Evolutionary conservation across 2,888 invertebrate species (phyloP), one percentile per base, ranked within the genome.

Genomic region (Drosophila melanosoma): DNA sequence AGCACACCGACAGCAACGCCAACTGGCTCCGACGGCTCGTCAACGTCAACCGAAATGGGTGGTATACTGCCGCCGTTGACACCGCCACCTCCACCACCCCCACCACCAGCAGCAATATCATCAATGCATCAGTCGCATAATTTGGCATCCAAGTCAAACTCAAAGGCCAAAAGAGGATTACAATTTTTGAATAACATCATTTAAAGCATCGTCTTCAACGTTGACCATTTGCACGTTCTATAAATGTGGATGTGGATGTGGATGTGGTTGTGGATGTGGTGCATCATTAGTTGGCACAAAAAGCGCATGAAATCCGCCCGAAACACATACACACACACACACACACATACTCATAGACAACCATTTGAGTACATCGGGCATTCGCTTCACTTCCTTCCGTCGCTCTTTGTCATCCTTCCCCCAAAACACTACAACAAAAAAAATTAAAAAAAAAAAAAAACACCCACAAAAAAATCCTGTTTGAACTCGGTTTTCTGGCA

Each of bases 111-210:
- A 33, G 7, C 62, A 26, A 20, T 38, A 29, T 12, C 63, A 45
- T 15, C 10, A n/a, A 20, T 61, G 60, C 76, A 73, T 15, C 62
- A 42, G 32, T 38, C 59, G 7, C 63, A 11, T 15, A 52, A 66
- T 8, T 48, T 65, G 62, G 57, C 42, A 10, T 15, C 15, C 51
- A 71, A 69, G 35, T 60, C 64, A 53, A 79, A 36, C 38, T 48
- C 76, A 64, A 79, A 71, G 63, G 60, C 61, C 59, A 64, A 61
- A 52, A 69, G 33, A 33, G 64, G 64, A 20, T 68, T 83, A 12
- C 74, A 71, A 53, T 87, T 83, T 63, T 77, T 83, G 42, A 79
- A 87, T 52, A 81, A 87, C 67, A 84, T 87, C 80, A 74, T 84
- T 59, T 84, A 71, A 61, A 66, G 57, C 29, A 32, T 12, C 15